Evolutionary conservation across 2,113 vertebrate genomes (phyloP).

Genomic region (Aegithalos caudatus): DNA sequence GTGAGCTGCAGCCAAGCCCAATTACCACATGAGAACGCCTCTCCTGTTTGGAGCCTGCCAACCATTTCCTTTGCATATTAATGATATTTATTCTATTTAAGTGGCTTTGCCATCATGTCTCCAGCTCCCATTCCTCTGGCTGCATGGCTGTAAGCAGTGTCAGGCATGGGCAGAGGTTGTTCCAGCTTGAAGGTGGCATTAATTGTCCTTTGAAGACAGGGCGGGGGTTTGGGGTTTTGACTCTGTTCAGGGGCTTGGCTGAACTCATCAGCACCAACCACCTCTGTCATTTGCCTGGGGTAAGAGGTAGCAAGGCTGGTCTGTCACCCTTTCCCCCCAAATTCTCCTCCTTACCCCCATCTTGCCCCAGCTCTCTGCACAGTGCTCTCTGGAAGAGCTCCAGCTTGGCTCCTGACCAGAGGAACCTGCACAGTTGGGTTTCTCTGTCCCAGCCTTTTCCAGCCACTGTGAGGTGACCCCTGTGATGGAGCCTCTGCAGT

Average conservation of each 20-base stretch:
- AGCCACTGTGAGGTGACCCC: not conserved
- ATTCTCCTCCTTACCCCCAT: not conserved
- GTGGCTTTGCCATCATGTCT: not conserved
- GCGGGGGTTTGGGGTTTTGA: not conserved
- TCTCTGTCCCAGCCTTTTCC: not conserved
- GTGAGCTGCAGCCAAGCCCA: not conserved
- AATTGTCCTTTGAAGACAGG: not conserved
- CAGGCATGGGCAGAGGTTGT: not conserved
- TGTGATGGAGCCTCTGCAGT: not conserved
- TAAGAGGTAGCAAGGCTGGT: not conserved
- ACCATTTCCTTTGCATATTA: not conserved
- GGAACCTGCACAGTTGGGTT: fast-evolving
- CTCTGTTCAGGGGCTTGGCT: not conserved
- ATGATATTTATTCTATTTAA: not conserved
- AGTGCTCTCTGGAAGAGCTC: not conserved
- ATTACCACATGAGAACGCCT: not conserved
- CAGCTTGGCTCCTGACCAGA: not conserved
- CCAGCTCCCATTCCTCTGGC: not conserved
- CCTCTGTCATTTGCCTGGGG: not conserved
- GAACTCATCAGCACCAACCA: not conserved
- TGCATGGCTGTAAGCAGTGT: not conserved
- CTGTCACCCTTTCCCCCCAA: fast-evolving
- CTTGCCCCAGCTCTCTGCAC: not conserved
- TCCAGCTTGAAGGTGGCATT: not conserved
- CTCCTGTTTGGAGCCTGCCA: not conserved